Evolutionary conservation across 2,113 vertebrate species (phyloP).

Genomic region (Setophaga petechia): DNA sequence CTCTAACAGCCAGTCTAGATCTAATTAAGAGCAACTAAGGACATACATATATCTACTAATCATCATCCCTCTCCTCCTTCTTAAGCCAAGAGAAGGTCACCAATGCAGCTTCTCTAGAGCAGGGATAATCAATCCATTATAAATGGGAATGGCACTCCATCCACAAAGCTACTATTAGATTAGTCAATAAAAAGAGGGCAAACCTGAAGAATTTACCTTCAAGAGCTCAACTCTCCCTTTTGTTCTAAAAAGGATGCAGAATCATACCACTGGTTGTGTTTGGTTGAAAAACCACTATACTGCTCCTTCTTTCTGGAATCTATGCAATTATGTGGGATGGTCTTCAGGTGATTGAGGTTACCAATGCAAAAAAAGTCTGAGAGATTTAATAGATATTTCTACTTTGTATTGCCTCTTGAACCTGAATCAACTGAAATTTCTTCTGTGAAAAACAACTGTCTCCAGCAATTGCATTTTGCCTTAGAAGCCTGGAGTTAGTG

Average conservation of each 20-base stretch:
- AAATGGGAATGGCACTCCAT: background rate
- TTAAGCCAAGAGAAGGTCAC: background rate
- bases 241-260: background rate
- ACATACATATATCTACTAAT: background rate
- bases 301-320: background rate
- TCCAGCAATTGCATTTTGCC: background rate
- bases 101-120: background rate
- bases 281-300: background rate
- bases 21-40: background rate
- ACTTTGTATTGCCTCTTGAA: background rate
- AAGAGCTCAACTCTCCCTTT: background rate
- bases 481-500: background rate
- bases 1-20: background rate
- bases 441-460: background rate
- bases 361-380: background rate
- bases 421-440: background rate
- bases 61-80: background rate
- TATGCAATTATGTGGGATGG: background rate
- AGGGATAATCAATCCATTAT: fast-evolving
- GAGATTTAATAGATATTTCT: background rate
- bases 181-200: background rate
- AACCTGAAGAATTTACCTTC: background rate
- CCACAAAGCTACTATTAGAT: background rate
- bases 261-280: background rate
- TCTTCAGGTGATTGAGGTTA: background rate